Base-by-base conservation (phyloP, 2,797 vertebrate species). In the Loriculus beryllinus region DNA sequence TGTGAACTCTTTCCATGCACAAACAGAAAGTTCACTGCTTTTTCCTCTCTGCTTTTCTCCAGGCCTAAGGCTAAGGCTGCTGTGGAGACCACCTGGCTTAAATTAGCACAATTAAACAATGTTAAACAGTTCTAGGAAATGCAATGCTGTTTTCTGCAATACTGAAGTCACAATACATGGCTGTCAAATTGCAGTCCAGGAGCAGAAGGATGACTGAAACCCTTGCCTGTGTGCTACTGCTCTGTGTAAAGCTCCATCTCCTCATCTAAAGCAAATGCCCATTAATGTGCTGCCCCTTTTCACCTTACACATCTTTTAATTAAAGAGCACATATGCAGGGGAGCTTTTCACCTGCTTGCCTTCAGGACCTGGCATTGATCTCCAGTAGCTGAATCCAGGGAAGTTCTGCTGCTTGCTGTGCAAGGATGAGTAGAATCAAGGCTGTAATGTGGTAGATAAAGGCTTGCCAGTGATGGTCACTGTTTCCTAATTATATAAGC, bases 21-120 rank as follows among this genome's bases (percentile, higher is more conserved):
- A 5, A 62, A 77, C 5, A 43, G 37, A 33, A 60, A 83, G 71
- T 39, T 28, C 45, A 18, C 31, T 45, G 49, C 40, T 75, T 82
- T 82, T 42, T 60, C 62, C 65, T 92, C 68, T 49, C 48, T 71
- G 52, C 48, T 82, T 93, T 85, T 74, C 89, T 71, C 65, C 79
- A 60, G 68, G 64, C 92, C 60, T 60, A 48, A 92, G 84, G 84
- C 89, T 89, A 87, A 64, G 49, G 76, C 89, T 81, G 79, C 82
- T 81, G 90, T 60, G 72, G 76, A 81, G 85, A 85, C 85, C 91
- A 88, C 87, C 85, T 86, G 90, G 82, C 62, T 83, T 96, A 90
- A 94, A 95, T 95, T 90, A 91, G 47, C 33, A 23, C 91, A 93
- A 83, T 88, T 92, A 86, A 93, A 92, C 39, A 47, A 67, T 7